Base-by-base conservation (phyloP, 2,888 invertebrate species). In the Zootermopsis nevadensis region DNA sequence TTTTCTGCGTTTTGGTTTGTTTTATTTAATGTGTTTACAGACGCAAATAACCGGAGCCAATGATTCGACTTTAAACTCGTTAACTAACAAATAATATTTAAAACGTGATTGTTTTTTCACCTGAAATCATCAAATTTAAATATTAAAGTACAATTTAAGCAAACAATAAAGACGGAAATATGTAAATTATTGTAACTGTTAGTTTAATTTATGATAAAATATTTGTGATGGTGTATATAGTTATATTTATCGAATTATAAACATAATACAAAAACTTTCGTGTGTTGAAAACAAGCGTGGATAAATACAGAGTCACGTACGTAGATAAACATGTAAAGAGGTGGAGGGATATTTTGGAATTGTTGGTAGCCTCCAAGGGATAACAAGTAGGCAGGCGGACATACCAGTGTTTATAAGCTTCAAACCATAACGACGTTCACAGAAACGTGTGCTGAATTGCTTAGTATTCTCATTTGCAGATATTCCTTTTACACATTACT, bases 361-460 rank as follows among this genome's bases (percentile, higher is more conserved):
- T 53, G 53, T 6, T 53, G 19, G 6, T 53, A 19, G 53, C 53
- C 53, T 53, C 53, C 53, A 53, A 53, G 53, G 53, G 53, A 53
- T 15, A 53, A 15, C 53, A 15, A 6, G 15, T 19, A 24, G 24
- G 24, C 53, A 24, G 53, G 48, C 8, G 48, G n/a, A n/a, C n/a
- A n/a, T n/a, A 53, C 53, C 35, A 35, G 74, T 74, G 74, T 74
- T 74, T 33, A 35, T 74, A 74, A 74, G 74, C 74, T 74, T 8
- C 33, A 74, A 19, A 35, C 74, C n/a, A 33, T 72, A 72, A 72
- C 72, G 72, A 8, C 66, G 24, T 8, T 8, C 12, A 8, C 30
- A 31, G n/a, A 35, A 31, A 74, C 74, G 74, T 74, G 74, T 35
- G 24, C 31, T n/a, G 35, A 15, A 74, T 35, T 30, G 33, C 19